Base-by-base conservation (phyloP, 1,140 invertebrate genomes). In the Andrena cerasifolii region DNA sequence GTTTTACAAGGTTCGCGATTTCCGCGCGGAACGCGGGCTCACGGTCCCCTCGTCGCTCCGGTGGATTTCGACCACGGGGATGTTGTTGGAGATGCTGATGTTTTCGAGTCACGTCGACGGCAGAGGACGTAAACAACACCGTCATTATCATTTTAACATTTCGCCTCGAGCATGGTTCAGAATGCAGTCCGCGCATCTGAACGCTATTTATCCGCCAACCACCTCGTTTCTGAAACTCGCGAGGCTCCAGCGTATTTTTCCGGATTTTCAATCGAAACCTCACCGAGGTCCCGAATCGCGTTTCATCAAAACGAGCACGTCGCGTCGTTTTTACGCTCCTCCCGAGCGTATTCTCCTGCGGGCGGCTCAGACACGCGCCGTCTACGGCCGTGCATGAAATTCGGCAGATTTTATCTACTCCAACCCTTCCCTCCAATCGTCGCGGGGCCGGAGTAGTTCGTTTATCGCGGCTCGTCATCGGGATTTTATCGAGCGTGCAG, bases 321-420 rank as follows among this genome's bases (percentile, higher is more conserved):
- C 36, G 36, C 10, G 36, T 40, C 36, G 65, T 82, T 74, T 83
- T 83, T 78, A 82, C 63, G 68, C 68, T 84, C 58, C 53, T n/a
- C 82, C n/a, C n/a, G 63, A 68, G 82, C 24, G 78, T 53, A 36
- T 79, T 70, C 51, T 63, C 59, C 54, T 10, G 33, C 33, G 36
- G 36, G 36, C 80, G 49, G 62, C 71, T 83, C 66, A 56, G 65
- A 74, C 82, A 85, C 83, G 84, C 83, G 78, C 75, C 75, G 36
- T 10, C 36, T 81, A 47, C 79, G 74, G 43, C 74, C 73, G 82
- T 45, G 70, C 83, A 78, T 85, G 82, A 84, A 84, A 85, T 85
- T 85, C 58, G 82, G 70, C 75, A 67, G 83, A 85, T 85, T 63
- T 81, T 85, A 85, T 85, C 83, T 85, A 28, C 63, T 24, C 71